phyloP scores from a whole-genome alignment of 2,113 vertebrate genomes.

The Nothoprocta perdicaria region DNA sequence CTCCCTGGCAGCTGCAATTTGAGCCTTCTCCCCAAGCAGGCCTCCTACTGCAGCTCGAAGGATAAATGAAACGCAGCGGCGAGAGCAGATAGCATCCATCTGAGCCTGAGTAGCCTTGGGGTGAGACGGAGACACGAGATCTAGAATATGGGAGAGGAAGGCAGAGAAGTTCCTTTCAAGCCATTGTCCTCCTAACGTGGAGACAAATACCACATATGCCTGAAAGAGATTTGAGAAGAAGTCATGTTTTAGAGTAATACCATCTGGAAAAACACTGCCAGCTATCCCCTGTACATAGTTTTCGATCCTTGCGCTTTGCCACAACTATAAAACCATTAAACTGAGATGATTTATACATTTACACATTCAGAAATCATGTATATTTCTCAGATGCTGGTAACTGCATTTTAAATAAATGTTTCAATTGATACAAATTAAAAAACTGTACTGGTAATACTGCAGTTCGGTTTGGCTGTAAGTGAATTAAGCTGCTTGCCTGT shows the following conservation, averaged over 20 bases:
- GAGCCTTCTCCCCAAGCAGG: conserved; percentile 93
- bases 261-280: background rate
- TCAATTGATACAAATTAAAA: background rate
- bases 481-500: conserved; percentile 18
- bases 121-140: conserved; percentile 85
- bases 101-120: conserved; percentile 82
- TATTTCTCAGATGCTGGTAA: fast-evolving
- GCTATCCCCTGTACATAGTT: background rate
- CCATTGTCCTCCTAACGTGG: conserved; percentile 87
- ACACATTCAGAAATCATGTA: background rate
- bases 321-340: background rate
- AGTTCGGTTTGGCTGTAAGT: conserved; percentile 3
- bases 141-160: conserved; percentile 86
- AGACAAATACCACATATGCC: conserved; percentile 91
- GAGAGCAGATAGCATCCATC: conserved; percentile 79
- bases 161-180: conserved; percentile 87
- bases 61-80: conserved; percentile 89
- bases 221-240: conserved; percentile 74
- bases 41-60: conserved; percentile 87
- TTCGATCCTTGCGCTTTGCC: background rate
- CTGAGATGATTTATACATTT: background rate
- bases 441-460: background rate
- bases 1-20: conserved; percentile 88
- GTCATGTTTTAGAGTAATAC: conserved; percentile 12
- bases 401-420: background rate